phyloP scores from a whole-genome alignment of 2,888 invertebrate genomes.

The Anoncus sp. region DNA sequence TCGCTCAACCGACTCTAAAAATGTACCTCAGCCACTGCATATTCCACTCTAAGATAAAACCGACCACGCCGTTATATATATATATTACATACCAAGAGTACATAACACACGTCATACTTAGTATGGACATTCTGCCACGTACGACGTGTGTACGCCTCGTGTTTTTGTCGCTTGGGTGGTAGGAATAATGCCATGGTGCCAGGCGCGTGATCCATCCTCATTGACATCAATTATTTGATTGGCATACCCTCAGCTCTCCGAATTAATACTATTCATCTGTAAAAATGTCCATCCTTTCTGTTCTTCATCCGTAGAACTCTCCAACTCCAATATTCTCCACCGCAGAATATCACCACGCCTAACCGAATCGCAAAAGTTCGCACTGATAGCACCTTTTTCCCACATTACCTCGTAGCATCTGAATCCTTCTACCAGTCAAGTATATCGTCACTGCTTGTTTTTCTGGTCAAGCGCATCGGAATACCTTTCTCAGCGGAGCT shows the following conservation, averaged over 20 bases:
- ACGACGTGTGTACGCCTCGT: constrained; percentile 10
- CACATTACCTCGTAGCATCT: no score
- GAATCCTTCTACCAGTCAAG: no score
- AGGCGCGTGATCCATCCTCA: constrained; percentile 70
- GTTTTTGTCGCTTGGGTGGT: neutral
- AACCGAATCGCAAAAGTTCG: no score
- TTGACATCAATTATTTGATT: constrained; percentile 73
- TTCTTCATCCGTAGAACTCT: no score
- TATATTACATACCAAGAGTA: constrained; percentile 9
- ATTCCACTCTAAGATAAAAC: constrained; percentile 50
- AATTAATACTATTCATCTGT: constrained; percentile 29
- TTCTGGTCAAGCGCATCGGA: no score
- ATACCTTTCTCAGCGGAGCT: no score
- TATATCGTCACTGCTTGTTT: no score
- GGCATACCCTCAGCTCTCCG: constrained; percentile 47
- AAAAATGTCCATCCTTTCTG: no score
- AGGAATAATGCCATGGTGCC: constrained; percentile 41
- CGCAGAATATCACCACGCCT: no score
- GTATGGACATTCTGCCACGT: constrained; percentile 23
- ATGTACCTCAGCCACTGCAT: constrained; percentile 56
- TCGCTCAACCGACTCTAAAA: constrained; percentile 42
- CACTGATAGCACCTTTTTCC: no score
- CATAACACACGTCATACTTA: constrained; percentile 33
- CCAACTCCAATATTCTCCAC: no score
- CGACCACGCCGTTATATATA: constrained; percentile 15